Base-by-base conservation (phyloP, 2,888 invertebrate genomes). In the Tachina lurida region DNA sequence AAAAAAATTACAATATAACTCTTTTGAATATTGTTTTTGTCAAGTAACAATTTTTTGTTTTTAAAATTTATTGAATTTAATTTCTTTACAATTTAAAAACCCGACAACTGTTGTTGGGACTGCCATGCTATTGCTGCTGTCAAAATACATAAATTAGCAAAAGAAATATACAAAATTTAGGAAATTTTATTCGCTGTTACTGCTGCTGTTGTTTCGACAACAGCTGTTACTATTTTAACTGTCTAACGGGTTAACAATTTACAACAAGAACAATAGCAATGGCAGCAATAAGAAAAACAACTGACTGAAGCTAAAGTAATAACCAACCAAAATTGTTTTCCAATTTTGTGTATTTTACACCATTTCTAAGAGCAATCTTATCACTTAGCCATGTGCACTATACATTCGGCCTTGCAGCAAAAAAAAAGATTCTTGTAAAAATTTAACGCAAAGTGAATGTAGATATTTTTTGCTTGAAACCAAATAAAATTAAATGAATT, bases 101-200 rank as follows among this genome's bases (percentile, higher is more conserved):
- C 49, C 73, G 77, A 79, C 86, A 83, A 83, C 86, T 79, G 86
- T 45, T 86, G 76, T 83, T 78, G 62, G 63, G 56, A 54, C 47
- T 68, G 54, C 39, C 62, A 62, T 62, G 62, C 12, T 80, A 49
- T 47, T 76, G 54, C 47, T 58, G 41, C 67, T 67, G 71, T 71
- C 58, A 73, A 73, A 78, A 73, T 47, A 78, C 60, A 84, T 84
- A 87, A 86, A 88, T 89, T 87, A 84, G 71, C 87, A 84, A 86
- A 87, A 60, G 67, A 83, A 76, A 73, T 60, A 67, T 52, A 76
- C 17, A 73, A 77, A 77, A 77, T 83, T 67, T 77, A 77, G 58
- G n/a, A 73, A 78, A 83, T 62, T 73, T 65, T 76, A 41, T 75
- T 63, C 2, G n/a, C 13, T 56, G 12, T 70, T 54, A 3, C 45